phyloP scores from a whole-genome alignment of 2,113 vertebrate species.

The Dipodomys merriami region DNA sequence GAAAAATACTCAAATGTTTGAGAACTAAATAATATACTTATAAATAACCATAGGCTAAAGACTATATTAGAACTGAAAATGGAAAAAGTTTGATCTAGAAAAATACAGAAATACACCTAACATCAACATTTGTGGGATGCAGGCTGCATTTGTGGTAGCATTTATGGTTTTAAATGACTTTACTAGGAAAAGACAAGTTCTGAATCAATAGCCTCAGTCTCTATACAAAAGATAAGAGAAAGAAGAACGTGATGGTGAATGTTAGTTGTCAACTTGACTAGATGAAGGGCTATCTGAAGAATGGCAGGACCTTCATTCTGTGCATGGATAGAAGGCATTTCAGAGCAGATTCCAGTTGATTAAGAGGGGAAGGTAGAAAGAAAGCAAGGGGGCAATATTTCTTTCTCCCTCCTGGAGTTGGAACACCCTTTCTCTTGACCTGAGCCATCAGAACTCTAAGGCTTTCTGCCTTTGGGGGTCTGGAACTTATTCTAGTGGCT shows the following conservation, averaged over 20 bases:
- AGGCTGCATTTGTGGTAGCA: not conserved
- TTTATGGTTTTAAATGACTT: not conserved
- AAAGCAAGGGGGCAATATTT: not conserved
- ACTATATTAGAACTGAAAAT: constrained; percentile 34
- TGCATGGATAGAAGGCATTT: not conserved
- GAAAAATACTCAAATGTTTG: constrained; percentile 26
- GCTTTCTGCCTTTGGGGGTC: not conserved
- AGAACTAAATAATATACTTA: constrained; percentile 19
- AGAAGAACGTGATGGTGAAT: not conserved
- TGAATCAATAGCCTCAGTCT: not conserved
- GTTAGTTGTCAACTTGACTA: not conserved
- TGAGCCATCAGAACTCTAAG: not conserved
- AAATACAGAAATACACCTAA: not conserved
- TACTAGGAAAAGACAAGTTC: not conserved
- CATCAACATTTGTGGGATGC: not conserved
- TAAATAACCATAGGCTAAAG: not conserved
- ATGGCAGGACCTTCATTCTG: not conserved
- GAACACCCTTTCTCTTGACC: accelerated
- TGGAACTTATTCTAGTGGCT: not conserved
- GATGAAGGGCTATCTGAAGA: not conserved
- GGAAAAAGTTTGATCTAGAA: constrained; percentile 11
- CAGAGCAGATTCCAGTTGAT: no score
- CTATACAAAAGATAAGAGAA: not conserved
- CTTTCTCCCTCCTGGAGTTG: not conserved
- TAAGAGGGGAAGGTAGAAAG: not conserved